phyloP scores from a whole-genome alignment of 2,888 invertebrate species.

The Nephrotoma appendiculata region DNA sequence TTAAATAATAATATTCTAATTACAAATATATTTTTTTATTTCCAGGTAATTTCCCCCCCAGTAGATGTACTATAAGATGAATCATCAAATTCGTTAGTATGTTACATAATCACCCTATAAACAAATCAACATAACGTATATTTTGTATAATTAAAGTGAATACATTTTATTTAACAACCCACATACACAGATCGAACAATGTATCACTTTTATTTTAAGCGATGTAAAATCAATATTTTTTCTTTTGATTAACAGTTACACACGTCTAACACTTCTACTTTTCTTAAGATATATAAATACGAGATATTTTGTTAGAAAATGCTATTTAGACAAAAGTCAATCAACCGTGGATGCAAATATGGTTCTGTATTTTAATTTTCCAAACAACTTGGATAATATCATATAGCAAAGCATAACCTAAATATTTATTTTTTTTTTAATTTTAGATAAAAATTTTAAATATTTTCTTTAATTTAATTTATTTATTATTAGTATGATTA shows the following conservation, averaged over 20 bases:
- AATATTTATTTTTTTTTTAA: not conserved
- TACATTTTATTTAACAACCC: not conserved
- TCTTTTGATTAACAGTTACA: not conserved
- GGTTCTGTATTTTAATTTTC: not conserved
- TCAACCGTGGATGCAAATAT: not conserved
- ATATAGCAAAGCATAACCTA: not conserved
- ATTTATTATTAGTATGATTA: not conserved
- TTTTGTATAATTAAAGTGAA: not conserved
- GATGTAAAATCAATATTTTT: not conserved
- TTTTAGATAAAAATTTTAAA: not conserved
- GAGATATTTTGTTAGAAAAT: not conserved
- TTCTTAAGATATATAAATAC: not conserved
- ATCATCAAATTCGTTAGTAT: not conserved
- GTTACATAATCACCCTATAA: not conserved
- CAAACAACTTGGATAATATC: not conserved
- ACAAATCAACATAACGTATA: not conserved
- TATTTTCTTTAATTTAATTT: not conserved
- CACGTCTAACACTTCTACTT: not conserved
- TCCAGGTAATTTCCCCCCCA: not conserved
- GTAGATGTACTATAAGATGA: too few species aligned
- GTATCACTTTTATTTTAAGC: not conserved
- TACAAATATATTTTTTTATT: not conserved
- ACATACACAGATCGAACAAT: not conserved
- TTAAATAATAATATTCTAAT: not conserved
- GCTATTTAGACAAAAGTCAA: not conserved